Evolutionary conservation across 1,140 invertebrate genomes (phyloP).

Genomic region (Trialeurodes vaporariorum): DNA sequence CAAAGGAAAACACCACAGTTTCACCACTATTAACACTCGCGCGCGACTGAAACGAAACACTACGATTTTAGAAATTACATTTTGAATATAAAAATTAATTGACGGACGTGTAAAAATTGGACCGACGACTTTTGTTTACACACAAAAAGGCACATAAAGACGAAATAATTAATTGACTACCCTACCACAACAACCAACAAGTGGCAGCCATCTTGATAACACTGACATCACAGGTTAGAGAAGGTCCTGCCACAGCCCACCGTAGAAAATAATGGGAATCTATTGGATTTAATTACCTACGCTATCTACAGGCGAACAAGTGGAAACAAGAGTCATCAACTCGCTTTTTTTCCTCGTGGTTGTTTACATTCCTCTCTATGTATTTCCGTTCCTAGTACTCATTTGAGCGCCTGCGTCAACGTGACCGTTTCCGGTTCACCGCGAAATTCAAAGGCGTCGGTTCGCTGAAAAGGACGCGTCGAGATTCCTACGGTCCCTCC

Average conservation of each 20-base stretch:
- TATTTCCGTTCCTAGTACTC: neutral
- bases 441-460: neutral
- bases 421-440: neutral
- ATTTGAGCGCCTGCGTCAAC: too few species aligned
- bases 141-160: neutral
- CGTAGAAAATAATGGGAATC: too few species aligned
- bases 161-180: neutral
- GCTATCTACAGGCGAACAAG: neutral
- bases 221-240: neutral
- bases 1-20: neutral
- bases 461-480: too few species aligned
- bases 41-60: neutral
- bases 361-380: neutral
- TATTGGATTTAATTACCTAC: neutral
- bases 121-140: neutral
- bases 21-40: neutral
- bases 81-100: neutral
- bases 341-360: too few species aligned
- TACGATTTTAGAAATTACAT: neutral
- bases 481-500: too few species aligned
- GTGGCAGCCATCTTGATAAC: neutral
- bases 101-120: neutral
- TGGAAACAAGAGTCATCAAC: neutral
- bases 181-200: neutral
- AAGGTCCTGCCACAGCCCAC: neutral